These are phyloP conservation scores for Plumapathes pennacea DNA, from an alignment of 92 coral and sea anemone genomes.

Conservation along the genomic window DNA sequence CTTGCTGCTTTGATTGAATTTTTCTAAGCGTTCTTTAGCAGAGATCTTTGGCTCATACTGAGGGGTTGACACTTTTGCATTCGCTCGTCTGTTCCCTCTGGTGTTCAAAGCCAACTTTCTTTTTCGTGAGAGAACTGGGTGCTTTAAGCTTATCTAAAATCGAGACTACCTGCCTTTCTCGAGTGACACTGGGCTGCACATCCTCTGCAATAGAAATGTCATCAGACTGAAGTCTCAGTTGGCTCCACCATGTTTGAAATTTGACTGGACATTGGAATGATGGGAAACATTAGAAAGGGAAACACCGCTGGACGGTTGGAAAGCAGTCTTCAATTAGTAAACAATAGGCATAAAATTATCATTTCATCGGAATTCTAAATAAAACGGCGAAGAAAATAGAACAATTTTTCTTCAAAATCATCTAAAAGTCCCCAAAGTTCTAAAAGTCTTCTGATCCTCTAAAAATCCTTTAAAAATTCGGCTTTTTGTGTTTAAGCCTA, in stretches of 20 bases:
- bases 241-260: no score
- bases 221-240: slow-evolving; percentile 9
- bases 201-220: slow-evolving; percentile 10
- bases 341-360: not conserved
- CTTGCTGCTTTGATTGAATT: no score
- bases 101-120: slow-evolving; percentile 11
- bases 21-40: slow-evolving; percentile 1
- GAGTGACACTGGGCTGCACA: slow-evolving; percentile 17
- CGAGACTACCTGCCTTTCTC: slow-evolving; percentile 16
- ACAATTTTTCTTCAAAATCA: no score
- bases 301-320: slow-evolving; percentile 2
- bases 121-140: slow-evolving; percentile 22
- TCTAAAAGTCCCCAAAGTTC: not conserved
- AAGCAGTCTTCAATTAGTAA: not conserved
- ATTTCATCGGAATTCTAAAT: slow-evolving; percentile 1
- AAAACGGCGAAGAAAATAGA: no score
- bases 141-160: slow-evolving; percentile 14
- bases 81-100: slow-evolving; percentile 3
- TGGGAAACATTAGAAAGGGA: slow-evolving; percentile 10
- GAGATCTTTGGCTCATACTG: slow-evolving; percentile 1
- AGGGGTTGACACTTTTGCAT: slow-evolving; percentile 1
- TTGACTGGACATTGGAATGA: slow-evolving; percentile 3
- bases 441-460: not conserved
- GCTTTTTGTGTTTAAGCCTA: no score
- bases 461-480: slow-evolving; percentile 2